Conservation (phyloP, 2,888 invertebrate genomes). For the Cheiracanthium punctorium region DNA sequence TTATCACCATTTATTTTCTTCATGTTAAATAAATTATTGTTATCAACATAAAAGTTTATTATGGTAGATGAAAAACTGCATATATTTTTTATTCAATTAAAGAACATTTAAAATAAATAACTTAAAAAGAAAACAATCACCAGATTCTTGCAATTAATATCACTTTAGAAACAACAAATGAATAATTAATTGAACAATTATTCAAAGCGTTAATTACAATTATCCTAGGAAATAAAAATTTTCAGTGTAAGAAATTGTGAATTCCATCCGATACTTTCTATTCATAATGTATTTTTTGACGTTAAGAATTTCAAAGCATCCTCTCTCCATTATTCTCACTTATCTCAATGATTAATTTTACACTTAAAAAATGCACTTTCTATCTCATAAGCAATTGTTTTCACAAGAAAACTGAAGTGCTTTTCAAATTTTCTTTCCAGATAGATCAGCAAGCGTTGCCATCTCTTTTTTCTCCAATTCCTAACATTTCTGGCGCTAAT, state of each 20-base stretch:
- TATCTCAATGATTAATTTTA: slow-evolving; percentile 51
- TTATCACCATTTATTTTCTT: too few species aligned
- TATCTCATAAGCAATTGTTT: slow-evolving; percentile 37
- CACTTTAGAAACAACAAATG: not conserved
- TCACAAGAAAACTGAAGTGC: slow-evolving; percentile 37
- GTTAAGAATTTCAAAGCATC: not conserved
- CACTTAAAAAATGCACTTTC: slow-evolving; percentile 48
- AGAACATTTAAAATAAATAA: not conserved
- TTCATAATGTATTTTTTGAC: not conserved
- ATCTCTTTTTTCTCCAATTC: slow-evolving; percentile 6
- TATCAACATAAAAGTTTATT: too few species aligned
- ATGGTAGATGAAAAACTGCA: too few species aligned
- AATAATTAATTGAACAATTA: not conserved
- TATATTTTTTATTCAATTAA: not conserved
- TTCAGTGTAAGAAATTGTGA: not conserved
- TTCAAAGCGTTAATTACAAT: not conserved
- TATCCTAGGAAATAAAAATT: not conserved
- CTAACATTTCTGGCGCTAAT: slow-evolving; percentile 26
- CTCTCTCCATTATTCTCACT: slow-evolving; percentile 40
- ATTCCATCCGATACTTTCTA: not conserved
- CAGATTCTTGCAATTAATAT: not conserved
- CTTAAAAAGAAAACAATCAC: not conserved
- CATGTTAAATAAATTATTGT: too few species aligned
- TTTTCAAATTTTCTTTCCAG: slow-evolving; percentile 33
- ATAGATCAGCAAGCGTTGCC: slow-evolving; percentile 18